These are phyloP conservation scores for Hippopotamyrus pictus DNA, from an alignment of 2,797 vertebrate genomes.

Conservation along the genomic window DNA sequence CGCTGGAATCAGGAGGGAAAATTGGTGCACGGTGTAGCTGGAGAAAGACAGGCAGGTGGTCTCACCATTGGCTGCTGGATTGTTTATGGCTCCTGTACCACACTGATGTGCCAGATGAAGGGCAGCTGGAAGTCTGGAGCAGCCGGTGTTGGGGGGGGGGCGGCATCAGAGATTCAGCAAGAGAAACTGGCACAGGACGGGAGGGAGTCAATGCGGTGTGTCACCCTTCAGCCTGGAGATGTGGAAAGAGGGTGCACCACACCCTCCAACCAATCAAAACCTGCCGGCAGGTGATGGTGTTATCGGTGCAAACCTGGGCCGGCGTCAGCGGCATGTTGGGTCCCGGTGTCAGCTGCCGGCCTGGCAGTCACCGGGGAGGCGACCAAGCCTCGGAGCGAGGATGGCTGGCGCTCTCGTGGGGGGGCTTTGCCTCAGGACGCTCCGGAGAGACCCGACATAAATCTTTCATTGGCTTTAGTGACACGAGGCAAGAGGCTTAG, in stretches of 20 bases:
- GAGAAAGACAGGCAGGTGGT: not conserved
- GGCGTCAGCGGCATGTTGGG: not conserved
- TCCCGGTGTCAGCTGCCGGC: not conserved
- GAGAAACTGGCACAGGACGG: conserved; percentile 1
- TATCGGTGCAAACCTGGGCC: not conserved
- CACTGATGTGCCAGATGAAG: not conserved
- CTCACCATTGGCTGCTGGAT: not conserved
- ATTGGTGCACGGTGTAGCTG: not conserved
- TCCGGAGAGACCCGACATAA: conserved; percentile 35
- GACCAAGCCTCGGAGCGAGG: not conserved
- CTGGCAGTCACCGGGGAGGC: not conserved
- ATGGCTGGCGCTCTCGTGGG: not conserved
- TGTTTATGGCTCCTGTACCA: not conserved
- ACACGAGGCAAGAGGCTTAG: conserved; percentile 35
- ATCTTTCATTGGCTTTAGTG: conserved; percentile 43
- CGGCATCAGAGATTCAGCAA: not conserved
- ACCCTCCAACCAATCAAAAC: not conserved
- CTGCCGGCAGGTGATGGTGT: not conserved
- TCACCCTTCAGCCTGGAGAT: not conserved
- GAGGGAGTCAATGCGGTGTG: not conserved
- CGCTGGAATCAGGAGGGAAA: not conserved
- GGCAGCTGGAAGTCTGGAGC: not conserved
- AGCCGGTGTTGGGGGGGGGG: not conserved
- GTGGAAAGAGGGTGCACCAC: not conserved
- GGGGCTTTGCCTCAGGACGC: conserved; percentile 6